Base-by-base conservation (phyloP, 2,888 invertebrate genomes). In the Pollenia amentaria region DNA sequence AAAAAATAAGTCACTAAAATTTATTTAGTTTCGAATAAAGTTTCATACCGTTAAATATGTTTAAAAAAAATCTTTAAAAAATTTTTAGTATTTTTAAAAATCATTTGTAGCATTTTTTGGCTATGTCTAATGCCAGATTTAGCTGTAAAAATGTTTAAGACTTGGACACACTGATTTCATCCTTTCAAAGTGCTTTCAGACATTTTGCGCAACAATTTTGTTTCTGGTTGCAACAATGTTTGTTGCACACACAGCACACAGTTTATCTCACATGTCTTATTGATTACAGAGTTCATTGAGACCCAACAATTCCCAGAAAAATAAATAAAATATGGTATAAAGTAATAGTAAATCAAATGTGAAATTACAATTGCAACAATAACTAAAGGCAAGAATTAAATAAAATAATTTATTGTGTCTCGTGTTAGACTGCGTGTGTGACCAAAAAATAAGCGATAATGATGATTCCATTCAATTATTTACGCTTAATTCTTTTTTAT, bases 231-330 rank as follows among this genome's bases (percentile, higher is more conserved):
- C 62, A 62, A 53, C 42, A 42, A 72, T 53, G 44, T 29, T 29
- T 65, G 38, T 72, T 42, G 60, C 62, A 51, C 21, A 77, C 40
- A 60, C 2, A n/a, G 1, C 6, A 11, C 2, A 57, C 44, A 72
- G 6, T 42, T 3, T 29, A 18, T 44, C n/a, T 51, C 42, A 53
- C 18, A 44, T 72, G 72, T 64, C 72, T 80, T 64, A 48, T 65
- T 70, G 84, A 84, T 78, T 73, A 65, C 72, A 83, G 72, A 83
- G 77, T 83, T 83, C 83, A 83, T 64, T 83, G 72, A 38, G 64
- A 21, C 21, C n/a, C 29, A 62, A 62, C 42, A 79, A 70, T 51
- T 57, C 57, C 69, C 79, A 53, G 62, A 21, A 64, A 80, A 65
- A 72, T 64, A n/a, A 62, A 62, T 29, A 29, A 53, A 18, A 44